Evolutionary conservation across 2,113 vertebrate genomes (phyloP).

Genomic region (Alosa alosa): DNA sequence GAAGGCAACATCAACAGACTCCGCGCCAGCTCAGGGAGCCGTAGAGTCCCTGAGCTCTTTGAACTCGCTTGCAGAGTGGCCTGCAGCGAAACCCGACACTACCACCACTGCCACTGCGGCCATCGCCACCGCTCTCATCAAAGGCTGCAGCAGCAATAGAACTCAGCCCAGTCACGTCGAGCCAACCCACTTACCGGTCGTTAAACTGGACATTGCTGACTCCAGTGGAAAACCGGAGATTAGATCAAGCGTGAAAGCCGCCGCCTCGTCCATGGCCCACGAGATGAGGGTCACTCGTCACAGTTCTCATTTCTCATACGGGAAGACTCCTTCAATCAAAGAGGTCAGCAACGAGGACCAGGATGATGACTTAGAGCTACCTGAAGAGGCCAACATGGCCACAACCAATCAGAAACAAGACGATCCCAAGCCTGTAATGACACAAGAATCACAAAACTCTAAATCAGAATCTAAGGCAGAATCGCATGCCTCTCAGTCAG

Average conservation of each 20-base stretch:
- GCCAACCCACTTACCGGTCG: slow-evolving; percentile 36
- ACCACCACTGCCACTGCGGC: not conserved
- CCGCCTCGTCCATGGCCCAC: slow-evolving; percentile 49
- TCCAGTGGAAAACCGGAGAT: slow-evolving; percentile 57
- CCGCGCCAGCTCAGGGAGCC: slow-evolving; percentile 39
- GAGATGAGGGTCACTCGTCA: slow-evolving; percentile 66
- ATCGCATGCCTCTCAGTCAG: not conserved
- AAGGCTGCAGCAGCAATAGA: slow-evolving; percentile 49
- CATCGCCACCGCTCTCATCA: slow-evolving; percentile 14
- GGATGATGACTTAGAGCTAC: slow-evolving; percentile 67
- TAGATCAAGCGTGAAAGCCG: slow-evolving; percentile 55
- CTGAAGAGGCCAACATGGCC: slow-evolving; percentile 38
- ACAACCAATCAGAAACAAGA: not conserved
- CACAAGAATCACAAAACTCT: not conserved
- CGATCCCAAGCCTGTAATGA: not conserved
- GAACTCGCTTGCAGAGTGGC: slow-evolving; percentile 52
- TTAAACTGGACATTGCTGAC: slow-evolving; percentile 43
- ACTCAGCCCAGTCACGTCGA: slow-evolving; percentile 47
- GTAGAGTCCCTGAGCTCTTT: slow-evolving; percentile 40
- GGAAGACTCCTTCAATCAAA: slow-evolving; percentile 72
- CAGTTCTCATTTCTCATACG: slow-evolving; percentile 67
- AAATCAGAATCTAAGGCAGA: not conserved
- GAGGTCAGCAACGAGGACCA: slow-evolving; percentile 77
- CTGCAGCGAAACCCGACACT: slow-evolving; percentile 24
- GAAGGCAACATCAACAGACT: slow-evolving; percentile 46